Evolutionary conservation across 2,113 vertebrate genomes (phyloP).

Genomic region (Cyrtonyx montezumae): DNA sequence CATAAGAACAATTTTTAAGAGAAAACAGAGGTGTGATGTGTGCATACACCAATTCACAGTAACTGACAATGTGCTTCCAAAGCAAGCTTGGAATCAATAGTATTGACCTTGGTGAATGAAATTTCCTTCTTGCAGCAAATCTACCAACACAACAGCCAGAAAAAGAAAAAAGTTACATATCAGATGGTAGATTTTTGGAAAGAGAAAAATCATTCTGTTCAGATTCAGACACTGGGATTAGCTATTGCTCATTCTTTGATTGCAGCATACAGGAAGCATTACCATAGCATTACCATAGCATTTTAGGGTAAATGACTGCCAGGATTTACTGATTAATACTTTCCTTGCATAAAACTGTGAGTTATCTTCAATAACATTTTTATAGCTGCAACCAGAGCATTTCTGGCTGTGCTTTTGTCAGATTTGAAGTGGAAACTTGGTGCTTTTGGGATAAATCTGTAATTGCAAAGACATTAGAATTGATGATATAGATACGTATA

Average conservation of each 20-base stretch:
- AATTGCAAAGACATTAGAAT: neutral
- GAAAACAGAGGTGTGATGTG: neutral
- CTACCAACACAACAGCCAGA: neutral
- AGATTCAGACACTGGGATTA: conserved; percentile 1
- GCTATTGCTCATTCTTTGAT: neutral
- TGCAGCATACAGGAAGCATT: neutral
- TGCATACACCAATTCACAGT: neutral
- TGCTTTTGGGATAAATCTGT: neutral
- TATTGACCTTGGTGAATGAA: conserved; percentile 23
- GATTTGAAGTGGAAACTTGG: neutral
- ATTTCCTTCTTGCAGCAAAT: neutral
- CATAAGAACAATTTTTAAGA: neutral
- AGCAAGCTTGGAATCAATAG: conserved; percentile 15
- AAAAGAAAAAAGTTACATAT: conserved; percentile 39
- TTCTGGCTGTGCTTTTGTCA: neutral
- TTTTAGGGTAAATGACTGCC: neutral
- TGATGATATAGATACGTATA: neutral
- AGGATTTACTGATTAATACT: neutral
- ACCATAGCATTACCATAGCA: neutral
- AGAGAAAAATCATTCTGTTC: neutral
- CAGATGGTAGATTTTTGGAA: neutral
- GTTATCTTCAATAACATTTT: neutral
- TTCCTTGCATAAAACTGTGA: neutral
- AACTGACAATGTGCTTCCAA: neutral
- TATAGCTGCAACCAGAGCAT: neutral